A percentile compares a stretch with the other conserved stretches of the same genome.
Evolutionary conservation across 64 coral and sea anemone species (phyloP).

Genomic region (Actinia equina): DNA sequence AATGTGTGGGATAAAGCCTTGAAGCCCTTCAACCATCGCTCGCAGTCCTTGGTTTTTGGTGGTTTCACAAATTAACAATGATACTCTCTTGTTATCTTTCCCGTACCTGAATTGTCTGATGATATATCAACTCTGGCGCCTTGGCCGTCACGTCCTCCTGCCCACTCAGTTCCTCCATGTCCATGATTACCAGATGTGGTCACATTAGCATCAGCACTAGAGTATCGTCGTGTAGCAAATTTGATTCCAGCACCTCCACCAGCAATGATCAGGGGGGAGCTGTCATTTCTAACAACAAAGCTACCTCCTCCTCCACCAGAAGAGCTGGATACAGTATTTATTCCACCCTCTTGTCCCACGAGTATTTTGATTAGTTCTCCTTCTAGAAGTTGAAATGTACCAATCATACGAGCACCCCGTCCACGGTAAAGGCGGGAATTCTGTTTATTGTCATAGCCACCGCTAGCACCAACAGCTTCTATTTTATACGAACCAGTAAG

Average conservation of each 20-base stretch:
- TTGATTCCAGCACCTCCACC: slow-evolving; percentile 56
- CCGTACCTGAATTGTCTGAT: not conserved
- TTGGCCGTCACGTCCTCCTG: not conserved
- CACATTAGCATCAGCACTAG: slow-evolving; percentile 33
- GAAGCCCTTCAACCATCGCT: no score
- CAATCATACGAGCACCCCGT: slow-evolving; percentile 49
- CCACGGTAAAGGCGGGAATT: slow-evolving; percentile 21
- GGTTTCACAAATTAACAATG: no score
- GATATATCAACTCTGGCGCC: not conserved
- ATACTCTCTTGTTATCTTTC: no score
- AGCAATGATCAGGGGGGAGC: slow-evolving; percentile 44
- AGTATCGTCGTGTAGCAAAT: not conserved
- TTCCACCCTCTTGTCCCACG: slow-evolving; percentile 62
- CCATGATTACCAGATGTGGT: not conserved
- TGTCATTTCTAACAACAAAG: slow-evolving; percentile 35
- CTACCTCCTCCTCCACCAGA: slow-evolving; percentile 67
- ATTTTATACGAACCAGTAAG: slow-evolving; percentile 20
- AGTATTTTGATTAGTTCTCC: slow-evolving; percentile 48
- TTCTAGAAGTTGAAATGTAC: slow-evolving; percentile 7
- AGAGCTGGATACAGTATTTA: not conserved
- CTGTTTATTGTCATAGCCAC: not conserved
- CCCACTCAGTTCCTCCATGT: not conserved
- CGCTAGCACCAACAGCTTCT: slow-evolving; percentile 37
- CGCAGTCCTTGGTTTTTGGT: no score
- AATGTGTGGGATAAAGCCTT: no score